phyloP scores from a whole-genome alignment of 2,888 invertebrate species.

The Mythimna lalbum region DNA sequence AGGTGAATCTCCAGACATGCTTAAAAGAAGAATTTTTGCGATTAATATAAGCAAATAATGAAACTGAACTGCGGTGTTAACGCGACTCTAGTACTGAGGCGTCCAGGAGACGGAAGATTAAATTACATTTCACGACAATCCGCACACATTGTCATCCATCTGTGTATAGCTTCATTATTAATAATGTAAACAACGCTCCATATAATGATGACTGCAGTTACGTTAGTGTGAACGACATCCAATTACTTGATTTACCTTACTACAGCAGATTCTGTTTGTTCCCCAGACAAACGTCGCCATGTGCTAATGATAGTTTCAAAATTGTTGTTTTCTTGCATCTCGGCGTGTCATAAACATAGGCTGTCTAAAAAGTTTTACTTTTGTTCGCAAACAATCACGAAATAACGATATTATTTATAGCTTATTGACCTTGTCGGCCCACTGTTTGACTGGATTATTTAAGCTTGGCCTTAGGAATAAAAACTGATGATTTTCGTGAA shows the following conservation, averaged over 20 bases:
- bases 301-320: slow-evolving; percentile 85
- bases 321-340: slow-evolving; percentile 86
- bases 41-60: slow-evolving; percentile 49
- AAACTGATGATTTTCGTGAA: slow-evolving; percentile 27
- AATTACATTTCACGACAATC: slow-evolving; percentile 62
- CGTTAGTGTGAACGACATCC: slow-evolving; percentile 51
- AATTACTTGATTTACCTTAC: slow-evolving; percentile 77
- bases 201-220: slow-evolving; percentile 56
- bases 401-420: slow-evolving; percentile 9
- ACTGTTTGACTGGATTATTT: background rate
- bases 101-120: slow-evolving; percentile 51
- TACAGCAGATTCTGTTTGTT: slow-evolving; percentile 77
- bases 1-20: slow-evolving; percentile 85
- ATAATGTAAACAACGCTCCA: slow-evolving; percentile 73
- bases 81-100: slow-evolving; percentile 27
- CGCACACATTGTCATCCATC: slow-evolving; percentile 57
- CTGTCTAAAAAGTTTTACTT: slow-evolving; percentile 76
- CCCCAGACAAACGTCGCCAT: slow-evolving; percentile 87
- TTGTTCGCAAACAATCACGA: slow-evolving; percentile 47
- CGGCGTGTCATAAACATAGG: slow-evolving; percentile 67
- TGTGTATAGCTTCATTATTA: slow-evolving; percentile 58
- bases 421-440: slow-evolving; percentile 6
- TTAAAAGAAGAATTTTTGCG: slow-evolving; percentile 69
- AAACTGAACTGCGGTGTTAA: slow-evolving; percentile 28
- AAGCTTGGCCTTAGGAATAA: background rate